These are phyloP conservation scores for Arrhopalites spinosus DNA, from an alignment of 2,888 invertebrate genomes.

Conservation along the genomic window DNA sequence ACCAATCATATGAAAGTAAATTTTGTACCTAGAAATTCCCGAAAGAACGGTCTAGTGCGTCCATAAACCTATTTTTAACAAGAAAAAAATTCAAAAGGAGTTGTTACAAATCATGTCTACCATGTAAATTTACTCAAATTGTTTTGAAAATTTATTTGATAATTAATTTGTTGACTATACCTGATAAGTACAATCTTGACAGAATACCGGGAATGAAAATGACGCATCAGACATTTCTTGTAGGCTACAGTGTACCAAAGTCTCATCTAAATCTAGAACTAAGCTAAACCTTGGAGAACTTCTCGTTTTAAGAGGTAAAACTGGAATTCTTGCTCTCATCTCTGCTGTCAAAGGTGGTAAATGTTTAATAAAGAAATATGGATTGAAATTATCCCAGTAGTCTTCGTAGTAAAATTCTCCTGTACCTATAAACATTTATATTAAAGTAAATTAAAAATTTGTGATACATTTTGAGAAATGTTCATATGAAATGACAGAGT, in stretches of 20 bases:
- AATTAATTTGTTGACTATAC: slow-evolving; percentile 37
- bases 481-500: not conserved
- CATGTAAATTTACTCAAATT: not conserved
- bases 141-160: not conserved
- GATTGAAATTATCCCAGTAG: slow-evolving; percentile 82
- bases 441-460: slow-evolving; percentile 16
- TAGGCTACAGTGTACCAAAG: slow-evolving; percentile 91
- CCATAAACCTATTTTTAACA: slow-evolving; percentile 66
- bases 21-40: slow-evolving; percentile 90
- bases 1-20: too few species aligned
- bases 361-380: slow-evolving; percentile 89
- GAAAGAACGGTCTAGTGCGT: slow-evolving; percentile 86
- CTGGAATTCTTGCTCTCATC: slow-evolving; percentile 76
- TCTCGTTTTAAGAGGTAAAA: slow-evolving; percentile 86
- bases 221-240: slow-evolving; percentile 90
- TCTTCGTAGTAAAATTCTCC: slow-evolving; percentile 60
- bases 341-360: slow-evolving; percentile 80
- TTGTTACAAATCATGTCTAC: not conserved
- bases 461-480: slow-evolving; percentile 23
- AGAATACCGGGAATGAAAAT: slow-evolving; percentile 88
- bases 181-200: slow-evolving; percentile 86
- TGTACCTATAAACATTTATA: slow-evolving; percentile 38
- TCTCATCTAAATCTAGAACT: slow-evolving; percentile 86
- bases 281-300: slow-evolving; percentile 86
- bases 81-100: not conserved